These are phyloP conservation scores for Copidosoma floridanum DNA, from an alignment of 1,140 invertebrate genomes.

Conservation along the genomic window DNA sequence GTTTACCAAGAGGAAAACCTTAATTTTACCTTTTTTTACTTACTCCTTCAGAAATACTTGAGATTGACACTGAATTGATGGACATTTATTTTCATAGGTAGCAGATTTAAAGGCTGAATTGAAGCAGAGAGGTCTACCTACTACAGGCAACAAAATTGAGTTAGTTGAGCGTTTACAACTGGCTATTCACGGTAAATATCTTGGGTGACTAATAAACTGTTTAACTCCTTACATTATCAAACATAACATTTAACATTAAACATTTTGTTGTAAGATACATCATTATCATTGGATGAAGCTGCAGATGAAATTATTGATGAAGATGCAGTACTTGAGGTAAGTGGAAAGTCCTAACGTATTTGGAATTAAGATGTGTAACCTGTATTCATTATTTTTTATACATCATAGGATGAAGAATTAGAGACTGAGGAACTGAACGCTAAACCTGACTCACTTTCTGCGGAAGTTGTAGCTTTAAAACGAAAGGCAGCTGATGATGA, in stretches of 20 bases:
- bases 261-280: constrained; percentile 41
- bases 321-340: constrained; percentile 56
- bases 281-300: constrained; percentile 51
- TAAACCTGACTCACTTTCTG: constrained; percentile 49
- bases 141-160: constrained; percentile 78
- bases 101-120: constrained; percentile 75
- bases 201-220: too few species aligned
- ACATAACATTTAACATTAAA: background rate
- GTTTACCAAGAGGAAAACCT: too few species aligned
- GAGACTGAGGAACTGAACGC: constrained; percentile 49
- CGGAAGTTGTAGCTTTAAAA: constrained; percentile 44
- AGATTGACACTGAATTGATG: too few species aligned
- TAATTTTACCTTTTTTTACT: too few species aligned
- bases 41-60: too few species aligned
- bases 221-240: background rate
- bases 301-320: constrained; percentile 57
- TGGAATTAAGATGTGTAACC: too few species aligned
- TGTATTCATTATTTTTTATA: too few species aligned
- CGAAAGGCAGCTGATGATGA: constrained; percentile 46
- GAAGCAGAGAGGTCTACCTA: constrained; percentile 71
- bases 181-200: constrained; percentile 61
- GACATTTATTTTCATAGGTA: constrained; percentile 35
- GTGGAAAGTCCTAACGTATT: constrained; percentile 23
- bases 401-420: constrained; percentile 55
- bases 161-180: constrained; percentile 72